Percentiles rank a stretch among this genome's conserved stretches.
These are phyloP conservation scores for Pholis gunnellus DNA, from an alignment of 2,113 vertebrate species.

Conservation along the genomic window DNA sequence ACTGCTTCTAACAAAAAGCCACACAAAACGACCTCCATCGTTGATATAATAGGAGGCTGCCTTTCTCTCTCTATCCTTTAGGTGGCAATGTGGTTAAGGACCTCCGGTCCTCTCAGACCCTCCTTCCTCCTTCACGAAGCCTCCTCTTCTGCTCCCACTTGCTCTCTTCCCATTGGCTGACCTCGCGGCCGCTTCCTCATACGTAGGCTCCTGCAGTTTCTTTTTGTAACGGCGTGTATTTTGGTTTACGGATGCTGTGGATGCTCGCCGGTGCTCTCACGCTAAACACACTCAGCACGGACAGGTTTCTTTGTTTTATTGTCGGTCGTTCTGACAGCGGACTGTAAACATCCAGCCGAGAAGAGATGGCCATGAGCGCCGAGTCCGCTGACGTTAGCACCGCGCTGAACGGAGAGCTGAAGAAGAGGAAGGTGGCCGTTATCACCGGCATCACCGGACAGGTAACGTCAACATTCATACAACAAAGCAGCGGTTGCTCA, in stretches of 20 bases:
- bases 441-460: conserved; percentile 86
- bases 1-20: background rate
- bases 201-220: conserved; percentile 20
- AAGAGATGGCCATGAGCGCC: conserved; percentile 73
- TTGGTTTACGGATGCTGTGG: conserved; percentile 54
- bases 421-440: conserved; percentile 75
- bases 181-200: conserved; percentile 38
- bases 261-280: background rate
- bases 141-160: background rate
- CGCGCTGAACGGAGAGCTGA: conserved; percentile 35
- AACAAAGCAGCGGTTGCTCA: too few species aligned
- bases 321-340: background rate
- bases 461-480: conserved; percentile 56
- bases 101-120: background rate
- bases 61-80: background rate
- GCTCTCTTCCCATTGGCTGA: conserved; percentile 71
- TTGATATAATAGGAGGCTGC: background rate
- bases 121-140: background rate
- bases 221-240: background rate
- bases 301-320: background rate
- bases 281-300: background rate
- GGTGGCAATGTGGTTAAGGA: conserved; percentile 32
- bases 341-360: background rate
- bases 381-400: background rate
- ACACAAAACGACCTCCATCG: background rate